These are phyloP conservation scores for Meiosimyza decipiens DNA, from an alignment of 2,888 invertebrate genomes.

Conservation along the genomic window DNA sequence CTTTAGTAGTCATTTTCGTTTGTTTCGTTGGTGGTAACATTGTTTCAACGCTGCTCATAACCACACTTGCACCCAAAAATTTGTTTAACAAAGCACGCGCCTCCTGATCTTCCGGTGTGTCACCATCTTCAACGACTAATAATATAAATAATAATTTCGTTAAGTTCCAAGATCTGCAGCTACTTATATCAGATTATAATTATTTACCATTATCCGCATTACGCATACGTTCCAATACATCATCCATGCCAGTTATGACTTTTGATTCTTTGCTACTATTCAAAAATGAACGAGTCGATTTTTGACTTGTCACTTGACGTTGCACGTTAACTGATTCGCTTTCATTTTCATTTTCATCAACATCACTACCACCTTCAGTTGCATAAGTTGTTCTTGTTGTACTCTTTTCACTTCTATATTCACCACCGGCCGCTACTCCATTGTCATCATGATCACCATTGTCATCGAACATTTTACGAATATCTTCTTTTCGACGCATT, in stretches of 20 bases:
- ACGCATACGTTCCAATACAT: conserved; percentile 82
- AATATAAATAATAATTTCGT: conserved; percentile 18
- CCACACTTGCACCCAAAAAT: conserved; percentile 84
- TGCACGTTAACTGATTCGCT: conserved; percentile 50
- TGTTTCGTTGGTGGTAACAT: conserved; percentile 56
- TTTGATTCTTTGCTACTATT: conserved; percentile 73
- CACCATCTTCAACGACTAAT: conserved; percentile 74
- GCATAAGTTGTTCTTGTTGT: conserved; percentile 39
- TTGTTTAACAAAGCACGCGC: conserved; percentile 83
- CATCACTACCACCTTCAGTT: conserved; percentile 48
- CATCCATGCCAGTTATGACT: conserved; percentile 80
- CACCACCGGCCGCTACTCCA: conserved; percentile 26
- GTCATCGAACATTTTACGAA: conserved; percentile 1
- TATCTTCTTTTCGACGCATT: neutral
- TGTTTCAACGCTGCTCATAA: conserved; percentile 80
- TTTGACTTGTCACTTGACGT: conserved; percentile 43
- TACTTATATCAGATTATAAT: neutral
- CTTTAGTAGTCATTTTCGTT: conserved; percentile 47
- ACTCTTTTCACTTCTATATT: conserved; percentile 33
- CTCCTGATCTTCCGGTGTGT: conserved; percentile 76
- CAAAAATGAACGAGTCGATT: conserved; percentile 73
- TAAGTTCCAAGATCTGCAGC: neutral
- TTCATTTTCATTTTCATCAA: conserved; percentile 57
- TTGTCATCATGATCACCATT: conserved; percentile 18
- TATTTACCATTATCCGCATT: conserved; percentile 76